phyloP scores from a whole-genome alignment of 2,797 vertebrate species.

The Pipistrellus nathusii region DNA sequence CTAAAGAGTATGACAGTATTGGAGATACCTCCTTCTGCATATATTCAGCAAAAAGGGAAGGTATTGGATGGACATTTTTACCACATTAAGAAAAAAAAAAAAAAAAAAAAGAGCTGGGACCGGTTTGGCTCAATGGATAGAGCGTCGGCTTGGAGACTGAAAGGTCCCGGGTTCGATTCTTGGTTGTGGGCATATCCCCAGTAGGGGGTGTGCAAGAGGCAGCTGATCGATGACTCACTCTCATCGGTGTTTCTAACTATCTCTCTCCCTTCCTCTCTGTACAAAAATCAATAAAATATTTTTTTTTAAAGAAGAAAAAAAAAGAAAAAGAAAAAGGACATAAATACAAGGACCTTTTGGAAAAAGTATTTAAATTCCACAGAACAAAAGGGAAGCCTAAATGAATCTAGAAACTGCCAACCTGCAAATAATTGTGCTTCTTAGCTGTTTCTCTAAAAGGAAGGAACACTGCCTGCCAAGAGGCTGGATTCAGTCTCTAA shows the following conservation, averaged over 20 bases:
- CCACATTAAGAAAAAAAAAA: too few species aligned
- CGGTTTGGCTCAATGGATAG: too few species aligned
- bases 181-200: too few species aligned
- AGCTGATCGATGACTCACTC: too few species aligned
- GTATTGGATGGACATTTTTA: background rate
- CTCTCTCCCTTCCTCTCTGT: too few species aligned
- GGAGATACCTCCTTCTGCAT: rapidly evolving
- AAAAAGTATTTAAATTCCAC: constrained; percentile 23
- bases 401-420: constrained; percentile 5
- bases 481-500: background rate
- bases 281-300: too few species aligned
- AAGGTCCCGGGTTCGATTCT: too few species aligned
- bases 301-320: too few species aligned
- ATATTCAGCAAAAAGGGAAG: background rate
- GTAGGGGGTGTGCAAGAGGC: too few species aligned
- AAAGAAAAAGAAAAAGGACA: background rate
- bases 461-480: background rate
- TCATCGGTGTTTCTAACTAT: too few species aligned
- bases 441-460: constrained; percentile 24
- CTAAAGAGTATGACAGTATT: background rate
- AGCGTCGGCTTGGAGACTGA: too few species aligned
- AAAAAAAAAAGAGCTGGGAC: too few species aligned
- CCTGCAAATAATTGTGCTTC: background rate
- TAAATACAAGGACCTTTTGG: background rate
- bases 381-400: constrained; percentile 42